Percentiles rank a stretch among this genome's conserved stretches.
Conservation (phyloP, 2,888 invertebrate species). For the Ceraclea dissimilis region DNA sequence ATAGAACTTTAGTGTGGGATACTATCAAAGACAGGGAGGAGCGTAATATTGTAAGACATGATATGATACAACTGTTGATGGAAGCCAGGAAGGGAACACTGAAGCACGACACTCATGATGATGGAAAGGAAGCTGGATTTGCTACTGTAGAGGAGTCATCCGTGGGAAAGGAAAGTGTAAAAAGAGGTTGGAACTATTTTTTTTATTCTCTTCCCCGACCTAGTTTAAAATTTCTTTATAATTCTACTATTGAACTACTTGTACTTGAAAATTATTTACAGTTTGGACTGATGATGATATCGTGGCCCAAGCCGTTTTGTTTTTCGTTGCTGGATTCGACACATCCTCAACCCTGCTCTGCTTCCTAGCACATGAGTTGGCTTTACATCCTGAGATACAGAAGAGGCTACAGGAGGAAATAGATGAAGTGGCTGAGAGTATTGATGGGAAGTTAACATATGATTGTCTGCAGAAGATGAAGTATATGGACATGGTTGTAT, state of each 20-base stretch:
- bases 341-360: conserved; percentile 32
- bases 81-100: conserved; percentile 38
- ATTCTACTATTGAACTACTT: too few relatives aligned
- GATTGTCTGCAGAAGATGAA: conserved; percentile 35
- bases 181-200: conserved; percentile 1
- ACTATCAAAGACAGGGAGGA: conserved; percentile 41
- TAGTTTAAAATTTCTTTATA: neutral
- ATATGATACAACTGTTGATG: conserved; percentile 49
- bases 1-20: conserved; percentile 35
- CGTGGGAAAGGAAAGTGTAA: conserved; percentile 32
- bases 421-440: neutral
- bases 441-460: conserved; percentile 1
- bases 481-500: conserved; percentile 33
- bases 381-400: conserved; percentile 33
- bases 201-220: conserved; percentile 23
- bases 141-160: conserved; percentile 39
- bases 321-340: conserved; percentile 36
- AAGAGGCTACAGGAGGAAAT: conserved; percentile 28
- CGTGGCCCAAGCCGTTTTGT: conserved; percentile 33
- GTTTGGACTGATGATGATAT: conserved; percentile 32
- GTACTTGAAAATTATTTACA: too few relatives aligned
- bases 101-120: conserved; percentile 29
- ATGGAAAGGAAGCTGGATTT: conserved; percentile 33
- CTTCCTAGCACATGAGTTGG: conserved; percentile 33
- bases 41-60: conserved; percentile 41